These are phyloP conservation scores for Rhizoglyphus robini DNA, from an alignment of 1,140 invertebrate species.

Conservation along the genomic window DNA sequence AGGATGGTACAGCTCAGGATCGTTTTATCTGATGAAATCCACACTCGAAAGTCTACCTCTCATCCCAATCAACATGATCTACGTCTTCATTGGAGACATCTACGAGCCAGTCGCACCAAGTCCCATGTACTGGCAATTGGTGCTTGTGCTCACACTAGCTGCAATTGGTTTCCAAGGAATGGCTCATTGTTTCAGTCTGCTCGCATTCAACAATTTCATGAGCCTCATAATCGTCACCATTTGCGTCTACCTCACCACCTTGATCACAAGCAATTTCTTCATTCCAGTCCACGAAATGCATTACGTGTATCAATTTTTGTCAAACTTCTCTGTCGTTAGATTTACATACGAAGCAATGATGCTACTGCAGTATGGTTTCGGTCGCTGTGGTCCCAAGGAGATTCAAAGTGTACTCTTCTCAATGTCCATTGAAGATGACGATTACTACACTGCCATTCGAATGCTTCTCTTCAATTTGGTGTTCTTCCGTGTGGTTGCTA, in stretches of 20 bases:
- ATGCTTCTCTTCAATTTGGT: not conserved
- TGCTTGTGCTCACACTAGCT: not conserved
- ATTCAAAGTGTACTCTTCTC: not conserved
- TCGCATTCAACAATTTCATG: not conserved
- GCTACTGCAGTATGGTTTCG: slow-evolving; percentile 17
- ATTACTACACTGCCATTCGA: not conserved
- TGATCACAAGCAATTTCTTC: not conserved
- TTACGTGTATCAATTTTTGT: slow-evolving; percentile 9
- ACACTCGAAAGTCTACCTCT: not conserved
- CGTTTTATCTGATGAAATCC: not conserved
- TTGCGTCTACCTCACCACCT: not conserved
- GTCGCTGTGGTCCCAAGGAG: not conserved
- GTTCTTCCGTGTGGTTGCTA: not conserved
- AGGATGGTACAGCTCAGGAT: slow-evolving; percentile 1
- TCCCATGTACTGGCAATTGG: not conserved
- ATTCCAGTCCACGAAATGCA: not conserved
- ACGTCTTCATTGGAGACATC: not conserved
- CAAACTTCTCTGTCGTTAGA: not conserved
- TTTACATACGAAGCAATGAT: not conserved
- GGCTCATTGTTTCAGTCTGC: not conserved
- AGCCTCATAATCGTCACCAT: not conserved
- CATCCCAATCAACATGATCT: not conserved
- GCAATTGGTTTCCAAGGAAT: not conserved
- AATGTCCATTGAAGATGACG: not conserved
- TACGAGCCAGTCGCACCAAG: not conserved